Evolutionary conservation across 2,888 invertebrate genomes (phyloP), one percentile per base, ranked within the genome.

Genomic region (Drosophila mimetica): DNA sequence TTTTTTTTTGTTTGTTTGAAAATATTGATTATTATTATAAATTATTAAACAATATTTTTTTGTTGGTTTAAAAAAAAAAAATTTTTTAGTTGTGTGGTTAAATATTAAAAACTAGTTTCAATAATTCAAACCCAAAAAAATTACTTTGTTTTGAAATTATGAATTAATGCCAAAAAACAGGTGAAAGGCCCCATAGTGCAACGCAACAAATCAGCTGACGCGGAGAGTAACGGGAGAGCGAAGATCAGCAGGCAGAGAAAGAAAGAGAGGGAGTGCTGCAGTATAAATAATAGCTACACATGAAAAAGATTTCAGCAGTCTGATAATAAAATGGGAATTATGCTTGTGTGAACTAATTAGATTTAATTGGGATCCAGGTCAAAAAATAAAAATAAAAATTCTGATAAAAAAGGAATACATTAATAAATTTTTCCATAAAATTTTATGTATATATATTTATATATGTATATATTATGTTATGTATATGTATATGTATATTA

Each of bases 291-390:
- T 13, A 16, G 28, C 5, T 13, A 11, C n/a, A 13, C 28, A 22
- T 42, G 34, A 63, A 63, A 63, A 9, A 50, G 63, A 63, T 63
- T 37, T 34, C 34, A 6, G 42, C 28, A 22, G 20, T 8, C 28
- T 42, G 51, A 64, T 64, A 61, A 61, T 61, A 22, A 36, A n/a
- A 36, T 13, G 20, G 63, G 34, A 64, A 64, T 64, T 64, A 30
- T 42, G 65, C 52, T 52, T 41, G 42, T 52, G 34, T 52, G 52
- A 22, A 11, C 16, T 28, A 28, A 65, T 36, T 8, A 20, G n/a
- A 28, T n/a, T 42, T 22, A 42, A 42, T 64, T 57, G 30, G 25
- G n/a, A 13, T 22, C 7, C 25, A 34, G 11, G 22, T 11, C 34
- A 13, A 32, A 14, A 4, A 42, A 20, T 7, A 30, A 46, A 16